phyloP scores from a whole-genome alignment of 2,888 invertebrate species.

The Scelioninae gen. 1 region DNA sequence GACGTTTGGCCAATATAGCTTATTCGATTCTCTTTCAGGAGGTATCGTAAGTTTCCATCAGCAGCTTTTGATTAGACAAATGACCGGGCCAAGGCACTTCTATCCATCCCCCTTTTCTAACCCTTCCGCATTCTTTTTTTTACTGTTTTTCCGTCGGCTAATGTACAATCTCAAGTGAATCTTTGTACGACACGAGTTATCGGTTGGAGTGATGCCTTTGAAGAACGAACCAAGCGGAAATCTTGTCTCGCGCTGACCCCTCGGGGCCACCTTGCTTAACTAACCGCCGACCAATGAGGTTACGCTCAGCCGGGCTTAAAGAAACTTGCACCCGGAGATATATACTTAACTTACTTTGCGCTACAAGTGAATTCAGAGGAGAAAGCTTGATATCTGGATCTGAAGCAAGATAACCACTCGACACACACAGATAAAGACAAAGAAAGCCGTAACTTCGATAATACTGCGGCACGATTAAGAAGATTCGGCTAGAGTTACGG shows the following conservation, averaged over 20 bases:
- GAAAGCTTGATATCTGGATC: slow-evolving; percentile 2
- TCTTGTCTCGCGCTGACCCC: slow-evolving; percentile 52
- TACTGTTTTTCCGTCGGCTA: background rate
- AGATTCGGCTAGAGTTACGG: too few relatives aligned
- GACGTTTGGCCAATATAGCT: slow-evolving; percentile 25
- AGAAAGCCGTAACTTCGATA: slow-evolving; percentile 6
- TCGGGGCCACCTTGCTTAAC: slow-evolving; percentile 41
- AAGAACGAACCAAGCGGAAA: slow-evolving; percentile 48
- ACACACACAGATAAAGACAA: background rate
- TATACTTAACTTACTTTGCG: slow-evolving; percentile 50
- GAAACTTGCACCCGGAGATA: slow-evolving; percentile 56
- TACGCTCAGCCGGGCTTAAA: slow-evolving; percentile 42
- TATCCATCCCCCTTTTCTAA: background rate
- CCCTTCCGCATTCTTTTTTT: background rate
- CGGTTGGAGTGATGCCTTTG: slow-evolving; percentile 33
- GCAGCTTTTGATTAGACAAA: slow-evolving; percentile 54
- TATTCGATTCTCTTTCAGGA: slow-evolving; percentile 48
- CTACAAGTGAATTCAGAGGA: slow-evolving; percentile 2
- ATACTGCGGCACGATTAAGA: slow-evolving; percentile 4
- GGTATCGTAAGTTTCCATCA: slow-evolving; percentile 54
- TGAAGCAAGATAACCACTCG: background rate
- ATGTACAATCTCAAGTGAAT: slow-evolving; percentile 27
- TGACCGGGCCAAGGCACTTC: slow-evolving; percentile 8
- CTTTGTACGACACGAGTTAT: slow-evolving; percentile 27
- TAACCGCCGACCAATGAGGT: slow-evolving; percentile 46